Conservation (phyloP, 2,888 invertebrate species). For the Steinernema scapterisci region DNA sequence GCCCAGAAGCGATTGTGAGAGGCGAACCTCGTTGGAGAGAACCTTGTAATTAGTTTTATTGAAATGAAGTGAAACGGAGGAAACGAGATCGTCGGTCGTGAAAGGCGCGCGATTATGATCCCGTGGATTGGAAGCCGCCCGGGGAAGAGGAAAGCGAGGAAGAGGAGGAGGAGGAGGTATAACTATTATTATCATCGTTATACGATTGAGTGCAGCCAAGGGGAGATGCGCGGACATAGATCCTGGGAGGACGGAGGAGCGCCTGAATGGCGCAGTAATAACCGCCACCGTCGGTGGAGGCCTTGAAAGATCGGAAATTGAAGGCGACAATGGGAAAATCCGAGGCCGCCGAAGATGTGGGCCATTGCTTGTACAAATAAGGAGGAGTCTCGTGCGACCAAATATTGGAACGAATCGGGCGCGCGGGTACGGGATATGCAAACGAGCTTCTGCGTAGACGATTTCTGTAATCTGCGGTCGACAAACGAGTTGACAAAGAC, state of each 20-base stretch:
- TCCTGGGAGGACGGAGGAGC: neutral
- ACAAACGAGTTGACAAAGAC: neutral
- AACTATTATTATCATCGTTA: slow-evolving; percentile 16
- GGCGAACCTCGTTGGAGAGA: neutral
- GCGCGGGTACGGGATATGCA: neutral
- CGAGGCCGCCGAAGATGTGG: neutral
- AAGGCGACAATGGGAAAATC: slow-evolving; percentile 25
- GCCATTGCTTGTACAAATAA: slow-evolving; percentile 31
- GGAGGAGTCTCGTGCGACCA: neutral
- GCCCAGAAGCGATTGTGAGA: slow-evolving; percentile 5
- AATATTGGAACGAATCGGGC: neutral
- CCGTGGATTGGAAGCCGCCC: no score
- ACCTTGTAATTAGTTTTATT: slow-evolving; percentile 30
- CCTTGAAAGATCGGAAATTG: slow-evolving; percentile 1
- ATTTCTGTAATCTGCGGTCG: slow-evolving; percentile 1
- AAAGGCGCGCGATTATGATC: slow-evolving; percentile 13
- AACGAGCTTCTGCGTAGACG: neutral
- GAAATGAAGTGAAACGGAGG: neutral
- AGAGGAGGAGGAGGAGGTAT: neutral
- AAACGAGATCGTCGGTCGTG: neutral
- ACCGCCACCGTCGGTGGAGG: slow-evolving; percentile 6
- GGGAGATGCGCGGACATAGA: neutral
- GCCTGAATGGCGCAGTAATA: slow-evolving; percentile 18
- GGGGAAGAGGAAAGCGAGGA: no score
- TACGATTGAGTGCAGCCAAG: neutral